Percentiles rank a stretch among this genome's conserved stretches.
Evolutionary conservation across 1,140 invertebrate species (phyloP).

Genomic region (Colletes gigas): DNA sequence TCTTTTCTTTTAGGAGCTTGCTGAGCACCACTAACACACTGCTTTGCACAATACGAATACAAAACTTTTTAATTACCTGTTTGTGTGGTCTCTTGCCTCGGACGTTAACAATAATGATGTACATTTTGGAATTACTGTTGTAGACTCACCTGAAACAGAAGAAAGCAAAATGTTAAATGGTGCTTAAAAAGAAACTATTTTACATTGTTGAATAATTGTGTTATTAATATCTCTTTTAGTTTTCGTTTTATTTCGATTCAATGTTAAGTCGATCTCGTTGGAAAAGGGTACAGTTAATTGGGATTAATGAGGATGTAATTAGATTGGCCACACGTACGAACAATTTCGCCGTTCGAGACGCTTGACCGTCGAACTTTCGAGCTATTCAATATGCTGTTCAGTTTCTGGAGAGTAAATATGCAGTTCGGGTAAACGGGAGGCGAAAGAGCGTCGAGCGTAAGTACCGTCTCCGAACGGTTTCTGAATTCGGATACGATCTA

Average conservation of each 20-base stretch:
- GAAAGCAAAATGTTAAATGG: background rate
- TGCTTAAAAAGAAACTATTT: too few relatives aligned
- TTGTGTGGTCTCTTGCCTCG: background rate
- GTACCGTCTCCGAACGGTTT: constrained; percentile 39
- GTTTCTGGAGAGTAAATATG: constrained; percentile 31
- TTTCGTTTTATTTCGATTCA: too few relatives aligned
- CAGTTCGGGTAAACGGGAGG: constrained; percentile 26
- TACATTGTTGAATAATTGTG: too few relatives aligned
- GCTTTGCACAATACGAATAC: too few relatives aligned
- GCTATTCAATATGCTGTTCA: constrained; percentile 41
- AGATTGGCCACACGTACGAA: too few relatives aligned
- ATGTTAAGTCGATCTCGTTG: too few relatives aligned
- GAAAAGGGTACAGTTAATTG: too few relatives aligned
- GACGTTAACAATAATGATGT: too few relatives aligned
- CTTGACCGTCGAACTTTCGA: background rate
- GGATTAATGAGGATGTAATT: too few relatives aligned
- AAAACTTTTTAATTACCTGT: background rate
- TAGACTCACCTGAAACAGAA: background rate
- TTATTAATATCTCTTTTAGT: too few relatives aligned
- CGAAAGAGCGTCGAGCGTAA: constrained; percentile 18
- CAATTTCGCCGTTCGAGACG: background rate
- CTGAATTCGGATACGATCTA: constrained; percentile 60
- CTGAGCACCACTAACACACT: too few relatives aligned
- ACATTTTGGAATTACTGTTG: background rate
- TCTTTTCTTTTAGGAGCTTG: too few relatives aligned